Evolutionary conservation across 2,888 invertebrate genomes (phyloP).

Genomic region (Sceliomorpha sp.): DNA sequence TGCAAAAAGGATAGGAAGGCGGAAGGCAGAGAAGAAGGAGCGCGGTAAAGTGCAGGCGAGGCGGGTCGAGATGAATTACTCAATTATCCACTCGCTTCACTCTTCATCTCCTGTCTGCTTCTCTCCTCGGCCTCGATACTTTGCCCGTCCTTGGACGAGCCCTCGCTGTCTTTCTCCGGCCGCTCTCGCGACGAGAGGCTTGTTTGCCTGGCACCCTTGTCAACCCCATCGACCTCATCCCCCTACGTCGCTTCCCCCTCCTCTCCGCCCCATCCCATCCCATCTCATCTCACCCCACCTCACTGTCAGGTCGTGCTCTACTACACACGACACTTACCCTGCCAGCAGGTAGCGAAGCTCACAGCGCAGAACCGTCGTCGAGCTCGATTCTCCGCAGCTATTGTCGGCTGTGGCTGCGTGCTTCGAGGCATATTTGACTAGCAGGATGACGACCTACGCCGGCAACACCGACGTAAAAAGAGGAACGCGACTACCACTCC

Average conservation of each 20-base stretch:
- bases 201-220: slow-evolving; percentile 58
- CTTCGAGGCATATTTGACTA: slow-evolving; percentile 32
- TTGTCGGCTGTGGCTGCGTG: slow-evolving; percentile 29
- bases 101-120: slow-evolving; percentile 5
- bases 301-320: slow-evolving; percentile 38
- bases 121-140: slow-evolving; percentile 37
- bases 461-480: slow-evolving; percentile 23
- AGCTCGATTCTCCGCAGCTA: slow-evolving; percentile 23
- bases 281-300: too few species aligned
- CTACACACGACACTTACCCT: slow-evolving; percentile 47
- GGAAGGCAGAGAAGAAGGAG: slow-evolving; percentile 10
- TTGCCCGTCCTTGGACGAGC: slow-evolving; percentile 16
- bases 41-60: slow-evolving; percentile 19
- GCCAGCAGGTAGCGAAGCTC: slow-evolving; percentile 26
- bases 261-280: too few species aligned
- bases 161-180: slow-evolving; percentile 38
- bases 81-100: slow-evolving; percentile 48
- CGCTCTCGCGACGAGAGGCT: slow-evolving; percentile 47
- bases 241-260: too few species aligned
- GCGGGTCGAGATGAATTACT: slow-evolving; percentile 39
- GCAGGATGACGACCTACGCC: slow-evolving; percentile 25
- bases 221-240: slow-evolving; percentile 45
- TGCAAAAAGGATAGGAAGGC: slow-evolving; percentile 10
- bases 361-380: background rate
- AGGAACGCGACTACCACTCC: slow-evolving; percentile 20